phyloP scores from a whole-genome alignment of 2,113 vertebrate species.

The Scomber scombrus region DNA sequence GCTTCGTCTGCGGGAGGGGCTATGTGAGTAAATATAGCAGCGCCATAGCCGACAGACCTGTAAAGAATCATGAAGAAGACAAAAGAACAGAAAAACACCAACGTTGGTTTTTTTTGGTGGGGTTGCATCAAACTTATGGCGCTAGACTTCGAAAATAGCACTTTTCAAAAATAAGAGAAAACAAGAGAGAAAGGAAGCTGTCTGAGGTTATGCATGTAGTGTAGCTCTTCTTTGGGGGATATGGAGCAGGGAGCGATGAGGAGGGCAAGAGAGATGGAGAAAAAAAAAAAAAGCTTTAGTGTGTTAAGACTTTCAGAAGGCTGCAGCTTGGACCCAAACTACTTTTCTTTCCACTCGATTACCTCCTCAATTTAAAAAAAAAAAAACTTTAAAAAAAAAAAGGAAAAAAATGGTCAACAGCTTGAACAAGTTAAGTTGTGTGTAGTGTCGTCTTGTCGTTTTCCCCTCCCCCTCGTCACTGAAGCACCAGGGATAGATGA shows the following conservation, averaged over 20 bases:
- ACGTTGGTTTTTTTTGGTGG: slow-evolving; percentile 29
- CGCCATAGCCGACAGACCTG: slow-evolving; percentile 52
- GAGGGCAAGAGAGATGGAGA: slow-evolving; percentile 34
- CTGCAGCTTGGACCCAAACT: slow-evolving; percentile 82
- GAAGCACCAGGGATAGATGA: slow-evolving; percentile 35
- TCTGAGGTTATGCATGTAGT: slow-evolving; percentile 71
- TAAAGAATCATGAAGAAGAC: slow-evolving; percentile 39
- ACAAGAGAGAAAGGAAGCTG: slow-evolving; percentile 45
- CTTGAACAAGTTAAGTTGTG: slow-evolving; percentile 69
- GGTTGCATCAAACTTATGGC: slow-evolving; percentile 45
- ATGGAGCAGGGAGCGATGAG: slow-evolving; percentile 24
- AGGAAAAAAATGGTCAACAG: slow-evolving; percentile 50
- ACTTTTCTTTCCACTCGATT: slow-evolving; percentile 61
- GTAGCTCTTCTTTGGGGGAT: slow-evolving; percentile 66
- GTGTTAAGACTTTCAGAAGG: slow-evolving; percentile 68
- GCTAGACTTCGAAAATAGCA: slow-evolving; percentile 82
- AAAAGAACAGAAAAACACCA: slow-evolving; percentile 44
- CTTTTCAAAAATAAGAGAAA: slow-evolving; percentile 75
- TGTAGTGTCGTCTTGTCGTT: slow-evolving; percentile 65
- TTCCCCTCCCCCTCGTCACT: slow-evolving; percentile 32
- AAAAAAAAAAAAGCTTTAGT: slow-evolving; percentile 80
- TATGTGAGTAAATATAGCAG: slow-evolving; percentile 43
- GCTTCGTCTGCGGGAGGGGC: slow-evolving; percentile 46
- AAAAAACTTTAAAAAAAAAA: background rate
- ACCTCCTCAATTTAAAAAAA: slow-evolving; percentile 59